phyloP scores from a whole-genome alignment of 2,888 invertebrate genomes.

The Xylota segnis region DNA sequence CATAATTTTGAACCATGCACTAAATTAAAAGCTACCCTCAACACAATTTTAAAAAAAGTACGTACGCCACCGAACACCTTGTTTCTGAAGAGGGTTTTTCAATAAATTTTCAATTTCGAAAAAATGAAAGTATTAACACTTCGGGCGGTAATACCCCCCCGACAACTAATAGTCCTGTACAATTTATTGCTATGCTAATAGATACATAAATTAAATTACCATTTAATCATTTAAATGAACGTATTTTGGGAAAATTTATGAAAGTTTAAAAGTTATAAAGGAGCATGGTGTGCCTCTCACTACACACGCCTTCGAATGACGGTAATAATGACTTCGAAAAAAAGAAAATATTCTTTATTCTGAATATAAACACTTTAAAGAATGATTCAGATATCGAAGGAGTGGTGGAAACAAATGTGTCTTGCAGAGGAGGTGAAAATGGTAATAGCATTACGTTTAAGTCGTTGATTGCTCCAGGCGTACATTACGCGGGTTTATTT shows the following conservation, averaged over 20 bases:
- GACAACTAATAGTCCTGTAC: slow-evolving; percentile 18
- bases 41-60: slow-evolving; percentile 27
- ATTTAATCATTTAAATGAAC: slow-evolving; percentile 73
- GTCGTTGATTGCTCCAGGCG: slow-evolving; percentile 34
- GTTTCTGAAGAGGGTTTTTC: slow-evolving; percentile 9
- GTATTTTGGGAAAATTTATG: slow-evolving; percentile 63
- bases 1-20: slow-evolving; percentile 50
- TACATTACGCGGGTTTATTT: neutral
- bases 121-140: slow-evolving; percentile 25
- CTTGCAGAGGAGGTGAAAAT: slow-evolving; percentile 36
- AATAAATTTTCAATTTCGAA: slow-evolving; percentile 44
- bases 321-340: slow-evolving; percentile 33
- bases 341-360: slow-evolving; percentile 20
- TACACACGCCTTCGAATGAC: neutral
- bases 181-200: slow-evolving; percentile 68
- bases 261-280: slow-evolving; percentile 60
- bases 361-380: slow-evolving; percentile 19
- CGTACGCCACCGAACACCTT: slow-evolving; percentile 36
- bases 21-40: slow-evolving; percentile 34
- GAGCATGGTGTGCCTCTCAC: slow-evolving; percentile 49
- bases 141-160: slow-evolving; percentile 2
- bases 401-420: slow-evolving; percentile 17
- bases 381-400: slow-evolving; percentile 11
- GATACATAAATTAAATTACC: slow-evolving; percentile 65
- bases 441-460: slow-evolving; percentile 57